Evolutionary conservation across 2,888 invertebrate genomes (phyloP), one percentile per base, ranked within the genome.

Genomic region (Morinoia aosen): DNA sequence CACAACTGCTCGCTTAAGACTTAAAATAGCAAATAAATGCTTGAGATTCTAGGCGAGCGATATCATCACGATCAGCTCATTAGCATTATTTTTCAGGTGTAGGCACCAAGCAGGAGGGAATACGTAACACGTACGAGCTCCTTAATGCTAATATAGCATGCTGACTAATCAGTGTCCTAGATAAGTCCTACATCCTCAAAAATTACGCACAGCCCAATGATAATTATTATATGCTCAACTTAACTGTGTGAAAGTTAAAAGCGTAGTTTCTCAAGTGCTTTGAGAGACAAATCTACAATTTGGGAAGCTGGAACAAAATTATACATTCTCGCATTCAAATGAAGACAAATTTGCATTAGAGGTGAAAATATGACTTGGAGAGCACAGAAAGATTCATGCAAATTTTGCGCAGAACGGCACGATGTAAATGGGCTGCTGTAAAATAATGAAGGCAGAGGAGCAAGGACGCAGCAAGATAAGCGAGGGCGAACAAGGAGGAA

Each of bases 391-490:
- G 76, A 76, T 76, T 76, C 76, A 76, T 76, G 76, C 76, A 76
- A 76, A 76, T 76, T 76, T 76, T 76, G 2, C 76, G 76, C 76
- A 33, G 90, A 33, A 48, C 19, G 90, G 39, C 90, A 90, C 90
- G 90, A 90, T 39, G 19, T 16, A 90, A 90, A 90, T 48, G 76
- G 90, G 90, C 90, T 90, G 90, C 90, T 90, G 90, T 14, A 48
- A 90, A 76, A 90, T 40, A 90, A 90, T 48, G 90, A 40, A 76
- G 76, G 90, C 90, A 90, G 40, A 40, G 90, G 40, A 48, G 90
- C 90, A 90, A 90, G 90, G 14, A 40, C 48, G 90, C 90, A 90
- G 48, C 90, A 90, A 90, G 90, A 90, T 90, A 90, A 90, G 90
- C 14, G 48, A 48, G 90, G 39, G 90, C 39, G 90, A 90, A 90